Percentiles rank a stretch among this genome's conserved stretches.
These are phyloP conservation scores for Imbricaverruca yamaguchii DNA, from an alignment of 2,888 invertebrate genomes.

Conservation along the genomic window DNA sequence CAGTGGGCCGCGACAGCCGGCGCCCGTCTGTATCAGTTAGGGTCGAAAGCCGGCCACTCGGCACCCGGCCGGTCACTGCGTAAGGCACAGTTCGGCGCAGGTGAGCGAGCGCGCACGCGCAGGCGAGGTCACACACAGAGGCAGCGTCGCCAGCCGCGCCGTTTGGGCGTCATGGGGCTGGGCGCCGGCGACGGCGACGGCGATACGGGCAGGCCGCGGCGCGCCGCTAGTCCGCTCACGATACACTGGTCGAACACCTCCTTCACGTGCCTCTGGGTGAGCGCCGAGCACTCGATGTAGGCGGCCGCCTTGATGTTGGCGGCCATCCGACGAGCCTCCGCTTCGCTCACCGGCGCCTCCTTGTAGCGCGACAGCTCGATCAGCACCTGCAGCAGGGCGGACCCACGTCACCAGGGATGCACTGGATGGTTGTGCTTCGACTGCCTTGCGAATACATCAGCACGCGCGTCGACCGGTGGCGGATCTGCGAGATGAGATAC, in stretches of 20 bases:
- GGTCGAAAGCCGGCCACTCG: too few species aligned
- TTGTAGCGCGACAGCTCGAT: conserved; percentile 44
- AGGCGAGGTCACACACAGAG: conserved; percentile 20
- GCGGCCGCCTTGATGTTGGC: conserved; percentile 64
- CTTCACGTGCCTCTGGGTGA: conserved; percentile 79
- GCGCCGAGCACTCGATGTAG: conserved; percentile 86
- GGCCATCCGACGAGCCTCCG: conserved; percentile 66
- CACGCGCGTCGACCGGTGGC: too few species aligned
- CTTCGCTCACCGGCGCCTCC: conserved; percentile 60
- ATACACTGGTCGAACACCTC: conserved; percentile 89
- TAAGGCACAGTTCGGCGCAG: too few species aligned
- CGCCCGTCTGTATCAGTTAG: too few species aligned
- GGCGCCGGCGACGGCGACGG: not conserved
- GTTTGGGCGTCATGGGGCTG: conserved; percentile 2
- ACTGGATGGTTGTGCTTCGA: too few species aligned
- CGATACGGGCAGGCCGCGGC: conserved; percentile 17
- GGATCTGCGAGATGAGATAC: too few species aligned
- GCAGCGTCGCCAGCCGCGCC: conserved; percentile 10
- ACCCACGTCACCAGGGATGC: too few species aligned
- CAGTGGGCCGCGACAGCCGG: too few species aligned
- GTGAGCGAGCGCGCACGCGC: too few species aligned
- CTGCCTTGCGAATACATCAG: too few species aligned
- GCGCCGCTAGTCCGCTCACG: conserved; percentile 45
- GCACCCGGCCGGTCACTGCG: too few species aligned
- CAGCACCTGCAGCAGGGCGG: conserved; percentile 34